Base-by-base conservation (phyloP, 2,797 vertebrate genomes). In the Acanthurus leucopareius region DNA sequence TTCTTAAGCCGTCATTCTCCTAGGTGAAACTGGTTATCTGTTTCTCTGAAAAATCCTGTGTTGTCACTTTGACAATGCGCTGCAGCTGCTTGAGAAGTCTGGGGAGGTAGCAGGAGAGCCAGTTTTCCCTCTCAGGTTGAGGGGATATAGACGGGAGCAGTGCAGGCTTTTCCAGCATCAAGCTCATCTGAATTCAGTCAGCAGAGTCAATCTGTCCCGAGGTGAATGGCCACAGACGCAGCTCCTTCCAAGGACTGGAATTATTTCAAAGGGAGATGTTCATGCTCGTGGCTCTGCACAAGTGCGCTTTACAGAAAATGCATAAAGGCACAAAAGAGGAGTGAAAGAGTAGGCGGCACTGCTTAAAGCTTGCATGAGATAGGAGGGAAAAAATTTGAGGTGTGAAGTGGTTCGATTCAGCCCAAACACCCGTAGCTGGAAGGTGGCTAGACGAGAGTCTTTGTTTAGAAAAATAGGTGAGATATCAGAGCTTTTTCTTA, bases 111-210 rank as follows among this genome's bases (percentile, higher is more conserved):
- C 64, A 11, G 5, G 45, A 69, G 49, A 81, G 57, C 5, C 44
- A 1, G 51, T 75, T 76, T 61, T 22, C 62, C 80, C 35, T 40
- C 73, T 77, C 59, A 3, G 49, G 3, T 53, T n/a, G 65, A 75
- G 65, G 53, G 61, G 54, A 45, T 20, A 25, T 20, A 25, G 66
- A 64, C 14, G 45, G 73, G 62, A 71, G 76, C 35, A 40, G 71
- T 17, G 48, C 63, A 42, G 77, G 75, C 62, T 77, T 86, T 49
- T 77, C 85, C 79, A 77, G 72, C 72, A 8, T 70, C 8, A 7
- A 45, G 75, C 92, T 95, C 92, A 95, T 96, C 91, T 86, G 87
- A 94, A 95, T 96, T 95, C 95, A 77, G 88, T 62, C 48, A 61
- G 90, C 81, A 42, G 79, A 93, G 86, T 86, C 92, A 84, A 90